phyloP scores from a whole-genome alignment of 2,113 vertebrate species.

The Phalacrocorax carbo region DNA sequence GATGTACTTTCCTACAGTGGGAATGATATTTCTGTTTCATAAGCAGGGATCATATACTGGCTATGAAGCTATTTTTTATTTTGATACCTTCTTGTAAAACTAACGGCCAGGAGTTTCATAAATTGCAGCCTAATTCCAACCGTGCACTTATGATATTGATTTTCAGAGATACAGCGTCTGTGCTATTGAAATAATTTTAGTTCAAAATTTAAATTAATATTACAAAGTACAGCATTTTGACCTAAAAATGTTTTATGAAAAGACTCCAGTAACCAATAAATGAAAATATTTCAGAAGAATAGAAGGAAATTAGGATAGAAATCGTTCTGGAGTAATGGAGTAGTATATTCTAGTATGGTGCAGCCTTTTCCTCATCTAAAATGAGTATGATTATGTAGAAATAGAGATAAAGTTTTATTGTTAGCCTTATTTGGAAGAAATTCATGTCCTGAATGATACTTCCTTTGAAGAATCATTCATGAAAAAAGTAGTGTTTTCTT shows the following conservation, averaged over 20 bases:
- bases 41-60: not conserved
- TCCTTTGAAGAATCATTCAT: not conserved
- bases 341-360: not conserved
- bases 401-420: not conserved
- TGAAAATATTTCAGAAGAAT: not conserved
- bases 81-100: conserved; percentile 23
- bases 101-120: not conserved
- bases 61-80: conserved; percentile 30
- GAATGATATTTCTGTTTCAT: conserved; percentile 21
- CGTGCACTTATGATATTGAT: not conserved
- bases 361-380: not conserved
- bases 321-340: not conserved
- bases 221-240: not conserved
- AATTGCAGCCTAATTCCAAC: not conserved
- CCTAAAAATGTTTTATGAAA: not conserved
- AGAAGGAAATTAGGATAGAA: not conserved
- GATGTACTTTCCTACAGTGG: not conserved
- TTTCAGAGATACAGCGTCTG: not conserved
- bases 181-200: not conserved
- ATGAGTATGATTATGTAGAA: not conserved
- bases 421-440: not conserved
- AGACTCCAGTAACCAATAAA: not conserved
- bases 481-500: not conserved
- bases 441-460: not conserved
- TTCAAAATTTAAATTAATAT: not conserved